phyloP scores from a whole-genome alignment of 2,888 invertebrate species.

The Pristionchus exspectatus region DNA sequence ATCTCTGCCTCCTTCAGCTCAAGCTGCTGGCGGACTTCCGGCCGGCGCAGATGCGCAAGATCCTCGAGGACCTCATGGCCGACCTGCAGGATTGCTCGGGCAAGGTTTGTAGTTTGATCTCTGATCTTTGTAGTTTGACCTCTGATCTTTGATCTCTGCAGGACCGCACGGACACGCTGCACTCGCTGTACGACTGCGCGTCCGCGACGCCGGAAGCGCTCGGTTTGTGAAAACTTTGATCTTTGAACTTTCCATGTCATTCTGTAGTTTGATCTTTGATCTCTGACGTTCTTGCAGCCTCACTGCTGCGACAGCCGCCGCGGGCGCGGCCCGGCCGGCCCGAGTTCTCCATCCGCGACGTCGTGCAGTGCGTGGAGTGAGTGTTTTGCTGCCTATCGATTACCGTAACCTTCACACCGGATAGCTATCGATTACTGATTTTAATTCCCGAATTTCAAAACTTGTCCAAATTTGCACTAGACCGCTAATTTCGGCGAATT shows the following conservation, averaged over 20 bases:
- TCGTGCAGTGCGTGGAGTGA: constrained; percentile 17
- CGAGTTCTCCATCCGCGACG: constrained; percentile 37
- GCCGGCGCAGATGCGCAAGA: background rate
- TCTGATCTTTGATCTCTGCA: background rate
- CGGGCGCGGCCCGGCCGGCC: background rate
- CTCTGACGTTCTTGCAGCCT: background rate
- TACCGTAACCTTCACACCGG: background rate
- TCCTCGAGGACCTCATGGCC: constrained; percentile 22
- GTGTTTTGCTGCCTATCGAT: background rate
- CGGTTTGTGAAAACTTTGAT: constrained; percentile 36
- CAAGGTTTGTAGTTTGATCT: constrained; percentile 11
- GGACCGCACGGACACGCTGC: constrained; percentile 27
- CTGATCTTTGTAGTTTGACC: background rate
- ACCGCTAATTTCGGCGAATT: background rate
- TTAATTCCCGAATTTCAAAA: background rate
- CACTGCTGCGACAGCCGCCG: constrained; percentile 9
- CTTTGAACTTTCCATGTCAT: background rate
- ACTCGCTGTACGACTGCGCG: constrained; percentile 39
- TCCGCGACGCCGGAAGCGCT: background rate
- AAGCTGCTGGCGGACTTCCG: background rate
- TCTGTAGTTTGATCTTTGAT: constrained; percentile 8
- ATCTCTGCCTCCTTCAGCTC: constrained; percentile 14
- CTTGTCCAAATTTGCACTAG: constrained; percentile 17
- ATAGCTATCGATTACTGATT: background rate
- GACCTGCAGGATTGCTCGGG: constrained; percentile 29